phyloP scores from a whole-genome alignment of 2,113 vertebrate species.

The Erpornis zantholeuca region DNA sequence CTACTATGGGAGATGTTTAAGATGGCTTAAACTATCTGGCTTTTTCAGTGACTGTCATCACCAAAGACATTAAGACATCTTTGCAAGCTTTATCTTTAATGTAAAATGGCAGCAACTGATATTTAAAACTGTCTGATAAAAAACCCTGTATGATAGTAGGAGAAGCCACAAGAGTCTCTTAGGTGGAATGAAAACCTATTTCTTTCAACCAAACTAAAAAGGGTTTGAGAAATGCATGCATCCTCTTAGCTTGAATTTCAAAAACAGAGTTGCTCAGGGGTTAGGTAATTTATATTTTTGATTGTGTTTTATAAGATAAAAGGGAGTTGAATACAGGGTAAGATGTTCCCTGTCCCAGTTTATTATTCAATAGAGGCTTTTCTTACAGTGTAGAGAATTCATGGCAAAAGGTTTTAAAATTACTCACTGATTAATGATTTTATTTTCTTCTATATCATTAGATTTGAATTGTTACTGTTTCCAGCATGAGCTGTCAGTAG shows the following conservation, averaged over 20 bases:
- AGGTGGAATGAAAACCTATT: not conserved
- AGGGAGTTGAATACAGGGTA: not conserved
- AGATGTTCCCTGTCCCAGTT: not conserved
- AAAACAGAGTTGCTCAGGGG: not conserved
- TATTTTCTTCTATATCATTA: not conserved
- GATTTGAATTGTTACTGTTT: not conserved
- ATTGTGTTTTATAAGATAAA: not conserved
- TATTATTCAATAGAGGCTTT: not conserved
- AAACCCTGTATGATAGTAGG: not conserved
- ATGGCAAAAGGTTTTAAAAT: not conserved
- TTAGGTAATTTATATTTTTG: not conserved
- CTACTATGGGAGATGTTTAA: constrained; percentile 52
- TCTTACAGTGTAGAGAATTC: not conserved
- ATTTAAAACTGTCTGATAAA: constrained; percentile 58
- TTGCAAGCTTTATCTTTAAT: constrained; percentile 67
- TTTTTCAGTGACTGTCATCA: constrained; percentile 61
- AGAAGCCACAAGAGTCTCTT: constrained; percentile 4
- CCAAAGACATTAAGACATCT: constrained; percentile 67
- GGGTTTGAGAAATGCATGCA: not conserved
- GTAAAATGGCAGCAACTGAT: constrained; percentile 66
- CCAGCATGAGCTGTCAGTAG: not conserved
- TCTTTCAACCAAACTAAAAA: not conserved
- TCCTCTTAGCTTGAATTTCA: not conserved
- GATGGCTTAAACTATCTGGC: constrained; percentile 53
- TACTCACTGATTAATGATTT: constrained; percentile 7